A percentile compares a stretch with the other conserved stretches of the same genome.
These are phyloP conservation scores for Epinephelus coioides DNA, from an alignment of 2,797 vertebrate genomes.

Conservation along the genomic window DNA sequence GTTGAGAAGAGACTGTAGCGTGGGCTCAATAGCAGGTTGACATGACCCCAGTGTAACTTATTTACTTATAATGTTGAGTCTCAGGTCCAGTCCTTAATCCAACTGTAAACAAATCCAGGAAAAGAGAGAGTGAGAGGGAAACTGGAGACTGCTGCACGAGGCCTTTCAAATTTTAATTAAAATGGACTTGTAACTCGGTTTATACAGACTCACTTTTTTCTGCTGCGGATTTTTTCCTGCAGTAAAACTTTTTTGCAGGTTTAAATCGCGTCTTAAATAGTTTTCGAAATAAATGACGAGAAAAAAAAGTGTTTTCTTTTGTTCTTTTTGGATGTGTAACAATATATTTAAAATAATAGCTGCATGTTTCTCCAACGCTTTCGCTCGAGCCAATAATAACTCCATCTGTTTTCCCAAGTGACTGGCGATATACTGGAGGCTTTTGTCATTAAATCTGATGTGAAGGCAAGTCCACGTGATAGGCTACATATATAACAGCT, in stretches of 20 bases:
- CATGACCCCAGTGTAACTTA: constrained; percentile 48
- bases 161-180: constrained; percentile 51
- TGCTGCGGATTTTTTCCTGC: not conserved
- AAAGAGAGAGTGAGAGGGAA: constrained; percentile 35
- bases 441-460: constrained; percentile 53
- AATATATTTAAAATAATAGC: constrained; percentile 15
- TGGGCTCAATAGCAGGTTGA: constrained; percentile 41
- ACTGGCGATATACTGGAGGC: constrained; percentile 34
- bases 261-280: constrained; percentile 19
- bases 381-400: constrained; percentile 57
- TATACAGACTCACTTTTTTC: constrained; percentile 30
- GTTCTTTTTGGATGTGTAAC: constrained; percentile 19
- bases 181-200: constrained; percentile 37
- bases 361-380: constrained; percentile 42
- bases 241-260: constrained; percentile 8
- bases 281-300: constrained; percentile 2
- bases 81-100: constrained; percentile 53
- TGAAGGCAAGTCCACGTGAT: constrained; percentile 21
- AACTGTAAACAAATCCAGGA: constrained; percentile 52
- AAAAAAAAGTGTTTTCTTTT: not conserved
- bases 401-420: constrained; percentile 62
- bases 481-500: not conserved
- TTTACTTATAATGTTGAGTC: constrained; percentile 52
- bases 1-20: constrained; percentile 11
- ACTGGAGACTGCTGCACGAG: constrained; percentile 21